These are phyloP conservation scores for Musca vetustissima DNA, from an alignment of 1,140 invertebrate genomes.

Conservation along the genomic window DNA sequence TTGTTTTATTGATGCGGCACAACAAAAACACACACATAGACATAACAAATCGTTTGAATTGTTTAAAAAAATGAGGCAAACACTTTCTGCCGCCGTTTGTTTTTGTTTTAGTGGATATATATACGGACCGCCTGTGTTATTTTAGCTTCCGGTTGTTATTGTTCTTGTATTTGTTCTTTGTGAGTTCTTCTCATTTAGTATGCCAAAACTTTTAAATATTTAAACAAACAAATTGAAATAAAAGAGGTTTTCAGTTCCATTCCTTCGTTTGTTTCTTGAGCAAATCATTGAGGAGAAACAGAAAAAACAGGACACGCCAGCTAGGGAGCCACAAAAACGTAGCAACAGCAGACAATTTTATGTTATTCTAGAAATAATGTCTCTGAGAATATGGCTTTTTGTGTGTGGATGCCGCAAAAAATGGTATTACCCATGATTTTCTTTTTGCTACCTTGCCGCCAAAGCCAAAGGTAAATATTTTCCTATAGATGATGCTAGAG, in stretches of 20 bases:
- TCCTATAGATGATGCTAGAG: no score
- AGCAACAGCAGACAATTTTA: conserved; percentile 18
- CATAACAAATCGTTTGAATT: conserved; percentile 18
- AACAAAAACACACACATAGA: neutral
- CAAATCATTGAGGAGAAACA: neutral
- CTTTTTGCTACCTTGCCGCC: neutral
- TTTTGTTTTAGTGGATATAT: no score
- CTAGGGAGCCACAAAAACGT: neutral
- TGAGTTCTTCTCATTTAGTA: conserved; percentile 5
- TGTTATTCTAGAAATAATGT: neutral
- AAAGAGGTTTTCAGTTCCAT: neutral
- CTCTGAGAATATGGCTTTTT: neutral
- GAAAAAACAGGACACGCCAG: neutral
- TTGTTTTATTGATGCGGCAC: neutral
- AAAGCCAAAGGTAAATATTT: conserved; percentile 19
- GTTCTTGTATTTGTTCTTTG: no score
- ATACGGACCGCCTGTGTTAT: no score
- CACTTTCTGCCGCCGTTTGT: neutral
- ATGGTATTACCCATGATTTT: no score
- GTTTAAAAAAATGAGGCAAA: conserved; percentile 3
- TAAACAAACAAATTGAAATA: conserved; percentile 26
- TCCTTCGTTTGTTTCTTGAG: no score
- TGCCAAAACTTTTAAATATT: conserved; percentile 24
- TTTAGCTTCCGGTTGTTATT: no score
- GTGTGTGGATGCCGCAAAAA: no score